Evolutionary conservation across 2,113 vertebrate genomes (phyloP).

Genomic region (pig (Sus scrofa)): DNA sequence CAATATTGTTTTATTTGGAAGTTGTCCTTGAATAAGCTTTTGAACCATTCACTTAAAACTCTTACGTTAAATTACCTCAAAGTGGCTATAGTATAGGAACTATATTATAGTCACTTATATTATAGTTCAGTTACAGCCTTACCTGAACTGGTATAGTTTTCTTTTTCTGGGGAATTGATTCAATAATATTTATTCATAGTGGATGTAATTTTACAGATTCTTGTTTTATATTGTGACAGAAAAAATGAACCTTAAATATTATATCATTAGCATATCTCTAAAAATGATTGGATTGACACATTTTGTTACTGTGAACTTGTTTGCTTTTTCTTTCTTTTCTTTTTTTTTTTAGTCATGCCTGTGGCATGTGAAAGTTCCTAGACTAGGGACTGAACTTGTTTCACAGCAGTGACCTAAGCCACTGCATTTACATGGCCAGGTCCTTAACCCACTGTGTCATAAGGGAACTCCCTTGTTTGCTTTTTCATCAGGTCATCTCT

Average conservation of each 20-base stretch:
- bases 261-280: not conserved
- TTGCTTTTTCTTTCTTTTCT: no score
- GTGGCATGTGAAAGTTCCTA: no score
- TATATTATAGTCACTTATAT: not conserved
- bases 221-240: not conserved
- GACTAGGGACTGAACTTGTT: no score
- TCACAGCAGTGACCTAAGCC: no score
- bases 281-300: not conserved
- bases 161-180: slow-evolving; percentile 22
- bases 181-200: slow-evolving; percentile 10
- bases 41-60: not conserved
- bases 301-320: slow-evolving; percentile 1
- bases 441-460: no score
- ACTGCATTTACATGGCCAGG: no score
- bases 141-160: not conserved
- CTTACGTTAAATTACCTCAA: not conserved
- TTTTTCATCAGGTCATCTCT: slow-evolving; percentile 1
- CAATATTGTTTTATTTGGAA: not conserved
- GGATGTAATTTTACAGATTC: not conserved
- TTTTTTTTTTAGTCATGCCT: no score
- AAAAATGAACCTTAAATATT: slow-evolving; percentile 25
- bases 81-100: not conserved
- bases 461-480: no score
- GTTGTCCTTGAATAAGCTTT: not conserved
- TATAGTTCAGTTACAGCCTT: not conserved